Base-by-base conservation (phyloP, 2,797 vertebrate species). In the Adelosebastes latens region DNA sequence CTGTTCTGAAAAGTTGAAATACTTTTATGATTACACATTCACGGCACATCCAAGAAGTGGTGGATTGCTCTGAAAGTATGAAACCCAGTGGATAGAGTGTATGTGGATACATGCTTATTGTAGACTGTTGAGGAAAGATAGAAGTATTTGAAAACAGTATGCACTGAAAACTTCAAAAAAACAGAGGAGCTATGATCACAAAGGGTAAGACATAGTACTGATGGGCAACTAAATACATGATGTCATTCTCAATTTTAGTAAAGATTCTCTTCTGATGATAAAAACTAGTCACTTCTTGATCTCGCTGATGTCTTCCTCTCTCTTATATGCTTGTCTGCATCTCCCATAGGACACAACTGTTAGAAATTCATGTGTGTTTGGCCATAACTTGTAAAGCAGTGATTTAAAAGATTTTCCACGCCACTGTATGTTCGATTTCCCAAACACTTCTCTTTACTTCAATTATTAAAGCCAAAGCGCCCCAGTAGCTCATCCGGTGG, bases 11-110 rank as follows among this genome's bases (percentile, higher is more conserved):
- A 77, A 76, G 65, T 58, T 82, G 34, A 81, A 82, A 85, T 62
- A 71, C 69, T 80, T 86, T 75, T 81, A 87, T 86, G 67, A 71
- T 73, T 55, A 75, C 59, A 72, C 31, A 77, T 52, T 73, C 22
- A 52, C 10, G 64, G 61, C 36, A n/a, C 55, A 72, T 70, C 20
- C 60, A 59, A 56, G 16, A 85, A 56, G 67, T 20, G 46, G 14
- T 73, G 31, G 27, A 46, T 42, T 65, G 34, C 36, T 81, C 52
- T 11, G 18, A 80, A 80, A 49, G 6, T 62, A 36, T 59, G 3
- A 60, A 75, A 79, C 53, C 5, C 16, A 58, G 46, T 7, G 52
- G 8, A 53, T 34, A 29, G 46, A 62, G 61, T 32, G n/a, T 10
- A 10, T 39, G 42, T 13, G 42, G 22, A 62, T 59, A 11, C 25